phyloP scores from a whole-genome alignment of 2,113 vertebrate species.

The Lepisosteus oculatus region DNA sequence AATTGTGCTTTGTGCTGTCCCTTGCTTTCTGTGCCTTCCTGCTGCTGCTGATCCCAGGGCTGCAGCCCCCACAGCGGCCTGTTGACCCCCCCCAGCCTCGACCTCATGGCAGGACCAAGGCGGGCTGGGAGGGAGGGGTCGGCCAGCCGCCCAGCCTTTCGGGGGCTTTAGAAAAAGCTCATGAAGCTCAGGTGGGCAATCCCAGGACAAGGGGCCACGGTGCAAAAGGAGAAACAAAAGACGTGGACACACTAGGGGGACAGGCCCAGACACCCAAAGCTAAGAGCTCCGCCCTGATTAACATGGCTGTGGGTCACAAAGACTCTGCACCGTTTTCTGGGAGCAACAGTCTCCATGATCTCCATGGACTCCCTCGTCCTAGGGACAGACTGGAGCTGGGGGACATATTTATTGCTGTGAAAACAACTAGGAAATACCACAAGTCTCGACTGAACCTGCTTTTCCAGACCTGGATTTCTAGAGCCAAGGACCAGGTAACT shows the following conservation, averaged over 20 bases:
- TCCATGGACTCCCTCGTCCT: conserved; percentile 5
- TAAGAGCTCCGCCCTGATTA: no score
- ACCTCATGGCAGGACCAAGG: conserved; percentile 31
- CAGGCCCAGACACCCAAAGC: not conserved
- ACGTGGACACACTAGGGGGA: not conserved
- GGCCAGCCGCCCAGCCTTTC: not conserved
- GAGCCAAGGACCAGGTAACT: conserved; percentile 77
- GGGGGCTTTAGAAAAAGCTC: not conserved
- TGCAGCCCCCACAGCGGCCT: conserved; percentile 48
- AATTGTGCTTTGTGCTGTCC: conserved; percentile 78
- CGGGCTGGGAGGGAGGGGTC: conserved; percentile 9
- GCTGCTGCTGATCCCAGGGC: conserved; percentile 68
- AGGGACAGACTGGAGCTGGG: conserved; percentile 65
- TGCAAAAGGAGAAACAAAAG: not conserved
- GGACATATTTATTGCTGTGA: conserved; percentile 92
- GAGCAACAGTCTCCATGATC: not conserved
- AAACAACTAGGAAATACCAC: conserved; percentile 92
- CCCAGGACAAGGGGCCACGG: not conserved
- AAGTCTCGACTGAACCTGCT: conserved; percentile 80
- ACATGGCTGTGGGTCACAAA: not conserved
- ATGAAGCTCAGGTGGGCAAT: not conserved
- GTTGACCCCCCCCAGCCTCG: conserved; percentile 44
- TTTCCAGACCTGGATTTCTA: conserved; percentile 89
- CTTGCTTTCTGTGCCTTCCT: conserved; percentile 72
- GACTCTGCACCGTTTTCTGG: not conserved